A percentile compares a stretch with the other conserved stretches of the same genome.
Conservation (phyloP, 2,113 vertebrate species). For the Calyptomena viridis region DNA sequence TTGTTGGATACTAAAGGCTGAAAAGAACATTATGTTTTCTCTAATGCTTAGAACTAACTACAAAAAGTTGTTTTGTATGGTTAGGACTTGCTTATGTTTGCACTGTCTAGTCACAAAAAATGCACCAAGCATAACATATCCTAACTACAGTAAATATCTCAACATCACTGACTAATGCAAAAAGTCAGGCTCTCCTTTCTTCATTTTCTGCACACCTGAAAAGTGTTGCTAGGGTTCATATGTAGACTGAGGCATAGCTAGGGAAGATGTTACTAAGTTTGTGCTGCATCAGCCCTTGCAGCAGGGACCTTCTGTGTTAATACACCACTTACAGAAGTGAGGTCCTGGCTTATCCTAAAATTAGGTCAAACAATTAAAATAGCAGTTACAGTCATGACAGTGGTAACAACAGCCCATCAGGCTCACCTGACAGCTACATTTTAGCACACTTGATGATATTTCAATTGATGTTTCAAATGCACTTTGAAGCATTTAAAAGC, state of each 20-base stretch:
- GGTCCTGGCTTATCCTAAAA: background rate
- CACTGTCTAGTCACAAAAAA: background rate
- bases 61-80: background rate
- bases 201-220: background rate
- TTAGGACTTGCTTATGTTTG: background rate
- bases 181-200: background rate
- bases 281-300: background rate
- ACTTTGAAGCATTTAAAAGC: slow-evolving; percentile 15
- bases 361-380: background rate
- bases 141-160: background rate
- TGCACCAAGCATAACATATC: background rate
- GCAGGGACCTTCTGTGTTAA: background rate
- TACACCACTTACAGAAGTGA: background rate
- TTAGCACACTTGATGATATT: background rate
- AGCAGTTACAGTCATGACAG: background rate
- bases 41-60: background rate
- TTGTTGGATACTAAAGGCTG: background rate
- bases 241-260: background rate
- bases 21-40: background rate
- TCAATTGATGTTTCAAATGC: background rate
- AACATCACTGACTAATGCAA: background rate
- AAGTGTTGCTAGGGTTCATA: background rate
- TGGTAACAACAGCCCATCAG: background rate
- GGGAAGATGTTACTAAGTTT: background rate
- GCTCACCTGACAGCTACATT: background rate